These are phyloP conservation scores for Nanorana parkeri DNA, from an alignment of 2,113 vertebrate genomes.

Conservation along the genomic window DNA sequence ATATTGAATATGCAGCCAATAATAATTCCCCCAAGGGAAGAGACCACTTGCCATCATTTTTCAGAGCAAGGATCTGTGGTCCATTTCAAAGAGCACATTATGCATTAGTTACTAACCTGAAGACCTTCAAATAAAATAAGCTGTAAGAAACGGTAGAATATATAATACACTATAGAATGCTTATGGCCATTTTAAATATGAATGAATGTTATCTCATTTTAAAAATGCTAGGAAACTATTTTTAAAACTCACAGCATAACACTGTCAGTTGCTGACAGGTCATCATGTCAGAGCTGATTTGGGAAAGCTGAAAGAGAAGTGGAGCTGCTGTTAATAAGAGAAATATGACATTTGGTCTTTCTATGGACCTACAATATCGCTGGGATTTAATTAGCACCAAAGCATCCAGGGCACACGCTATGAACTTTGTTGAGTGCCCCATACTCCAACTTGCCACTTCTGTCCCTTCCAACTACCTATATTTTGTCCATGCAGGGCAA, in stretches of 20 bases:
- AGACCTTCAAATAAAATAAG: slow-evolving; percentile 50
- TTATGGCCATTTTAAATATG: background rate
- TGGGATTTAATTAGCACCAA: too few species aligned
- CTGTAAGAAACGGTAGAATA: background rate
- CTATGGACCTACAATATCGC: too few species aligned
- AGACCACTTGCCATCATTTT: slow-evolving; percentile 52
- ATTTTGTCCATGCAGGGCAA: too few species aligned
- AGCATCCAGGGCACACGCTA: too few species aligned
- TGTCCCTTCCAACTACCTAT: too few species aligned
- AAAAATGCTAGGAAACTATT: background rate
- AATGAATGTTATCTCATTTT: background rate
- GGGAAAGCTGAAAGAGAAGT: too few species aligned
- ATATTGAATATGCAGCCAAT: slow-evolving; percentile 52
- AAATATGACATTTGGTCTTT: too few species aligned
- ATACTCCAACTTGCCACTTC: too few species aligned
- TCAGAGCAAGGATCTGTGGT: slow-evolving; percentile 45
- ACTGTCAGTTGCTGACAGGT: background rate
- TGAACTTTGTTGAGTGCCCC: too few species aligned
- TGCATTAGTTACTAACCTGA: slow-evolving; percentile 33
- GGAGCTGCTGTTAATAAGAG: too few species aligned
- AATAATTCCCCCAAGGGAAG: slow-evolving; percentile 49
- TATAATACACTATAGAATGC: background rate
- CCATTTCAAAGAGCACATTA: slow-evolving; percentile 42
- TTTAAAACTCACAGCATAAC: background rate
- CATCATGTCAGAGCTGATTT: too few species aligned